A percentile compares a stretch with the other conserved stretches of the same genome.
These are phyloP conservation scores for Ephestia elutella DNA, from an alignment of 1,140 invertebrate species.

Conservation along the genomic window DNA sequence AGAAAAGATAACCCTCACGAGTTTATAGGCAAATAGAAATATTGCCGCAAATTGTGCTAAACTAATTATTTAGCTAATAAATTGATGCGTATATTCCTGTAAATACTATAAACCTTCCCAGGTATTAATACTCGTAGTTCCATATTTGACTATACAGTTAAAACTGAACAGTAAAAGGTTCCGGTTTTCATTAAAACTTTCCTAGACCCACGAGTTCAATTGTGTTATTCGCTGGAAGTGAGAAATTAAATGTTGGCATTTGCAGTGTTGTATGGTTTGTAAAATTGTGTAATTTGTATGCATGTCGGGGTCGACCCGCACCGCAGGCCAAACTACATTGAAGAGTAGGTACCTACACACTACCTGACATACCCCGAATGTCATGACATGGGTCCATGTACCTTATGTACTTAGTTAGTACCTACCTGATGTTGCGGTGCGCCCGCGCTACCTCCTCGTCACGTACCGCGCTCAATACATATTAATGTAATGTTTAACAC, in stretches of 20 bases:
- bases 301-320: slow-evolving; percentile 34
- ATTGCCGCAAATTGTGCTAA: not conserved
- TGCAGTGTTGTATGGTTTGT: not conserved
- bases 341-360: slow-evolving; percentile 11
- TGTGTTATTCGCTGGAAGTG: not conserved
- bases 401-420: no score
- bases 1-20: not conserved
- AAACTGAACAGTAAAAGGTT: not conserved
- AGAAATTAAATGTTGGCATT: not conserved
- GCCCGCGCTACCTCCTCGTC: slow-evolving; percentile 54
- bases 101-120: no score
- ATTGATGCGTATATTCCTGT: no score
- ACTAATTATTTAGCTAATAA: no score
- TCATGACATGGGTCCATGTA: slow-evolving; percentile 26
- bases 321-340: slow-evolving; percentile 14
- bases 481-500: slow-evolving; percentile 46
- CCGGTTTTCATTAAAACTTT: not conserved
- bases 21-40: not conserved
- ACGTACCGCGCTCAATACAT: slow-evolving; percentile 51
- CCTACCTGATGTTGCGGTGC: slow-evolving; percentile 23
- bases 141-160: no score
- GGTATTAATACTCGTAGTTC: no score
- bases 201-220: not conserved
- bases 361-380: slow-evolving; percentile 46
- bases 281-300: slow-evolving; percentile 47